These are phyloP conservation scores for Drosophila willistoni DNA, from an alignment of 1,140 invertebrate species.

Conservation along the genomic window DNA sequence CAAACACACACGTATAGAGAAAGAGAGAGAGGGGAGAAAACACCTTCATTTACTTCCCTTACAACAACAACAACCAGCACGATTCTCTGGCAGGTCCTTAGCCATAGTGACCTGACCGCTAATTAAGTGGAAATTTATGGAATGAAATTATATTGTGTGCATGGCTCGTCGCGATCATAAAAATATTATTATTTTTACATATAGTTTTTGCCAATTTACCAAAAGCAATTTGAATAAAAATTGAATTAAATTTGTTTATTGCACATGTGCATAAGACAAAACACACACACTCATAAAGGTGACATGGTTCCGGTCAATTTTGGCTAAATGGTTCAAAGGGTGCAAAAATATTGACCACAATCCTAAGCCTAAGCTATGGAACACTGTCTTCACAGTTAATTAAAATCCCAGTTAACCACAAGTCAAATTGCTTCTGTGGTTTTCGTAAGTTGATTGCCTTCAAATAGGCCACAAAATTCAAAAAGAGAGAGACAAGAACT, in stretches of 20 bases:
- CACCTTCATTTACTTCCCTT: neutral
- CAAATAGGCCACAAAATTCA: neutral
- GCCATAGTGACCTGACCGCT: constrained; percentile 46
- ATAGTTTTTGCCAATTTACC: constrained; percentile 56
- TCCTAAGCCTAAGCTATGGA: neutral
- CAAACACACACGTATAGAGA: neutral
- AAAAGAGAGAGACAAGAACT: too few species aligned
- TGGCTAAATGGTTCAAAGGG: constrained; percentile 41
- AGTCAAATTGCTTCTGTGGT: constrained; percentile 52
- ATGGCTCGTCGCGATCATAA: constrained; percentile 51
- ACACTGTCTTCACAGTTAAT: constrained; percentile 30
- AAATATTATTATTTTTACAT: constrained; percentile 68
- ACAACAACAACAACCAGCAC: neutral
- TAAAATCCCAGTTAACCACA: constrained; percentile 33
- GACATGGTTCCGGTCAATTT: constrained; percentile 45
- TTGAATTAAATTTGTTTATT: constrained; percentile 66
- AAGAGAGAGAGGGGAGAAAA: neutral
- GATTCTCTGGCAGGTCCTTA: neutral
- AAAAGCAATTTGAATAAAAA: constrained; percentile 74
- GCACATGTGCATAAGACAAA: neutral
- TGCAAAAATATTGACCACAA: constrained; percentile 41
- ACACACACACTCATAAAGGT: constrained; percentile 10
- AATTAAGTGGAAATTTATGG: constrained; percentile 80
- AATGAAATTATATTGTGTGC: constrained; percentile 71
- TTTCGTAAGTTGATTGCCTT: constrained; percentile 32